phyloP scores from a whole-genome alignment of 2,113 vertebrate species.

The human (Homo sapiens) region DNA sequence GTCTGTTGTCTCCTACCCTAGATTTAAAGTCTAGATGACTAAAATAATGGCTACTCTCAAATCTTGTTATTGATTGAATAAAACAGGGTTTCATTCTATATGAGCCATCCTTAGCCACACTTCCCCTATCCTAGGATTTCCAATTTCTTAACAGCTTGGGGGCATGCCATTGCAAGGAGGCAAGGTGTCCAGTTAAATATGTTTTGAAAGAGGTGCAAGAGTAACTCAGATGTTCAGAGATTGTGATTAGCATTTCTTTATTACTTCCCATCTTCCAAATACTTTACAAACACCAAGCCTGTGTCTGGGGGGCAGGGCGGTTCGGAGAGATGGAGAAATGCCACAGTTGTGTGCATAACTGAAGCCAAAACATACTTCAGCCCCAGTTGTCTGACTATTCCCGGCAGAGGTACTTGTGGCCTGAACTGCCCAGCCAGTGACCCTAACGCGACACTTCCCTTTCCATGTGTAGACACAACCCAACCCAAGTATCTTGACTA shows the following conservation, averaged over 20 bases:
- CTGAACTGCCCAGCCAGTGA: neutral
- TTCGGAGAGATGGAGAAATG: constrained; percentile 36
- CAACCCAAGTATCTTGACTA: neutral
- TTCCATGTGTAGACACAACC: neutral
- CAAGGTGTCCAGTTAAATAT: constrained; percentile 23
- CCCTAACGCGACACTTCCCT: constrained; percentile 26
- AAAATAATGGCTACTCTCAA: neutral
- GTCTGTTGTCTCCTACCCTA: neutral
- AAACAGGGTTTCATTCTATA: neutral
- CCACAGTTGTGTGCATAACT: constrained; percentile 54
- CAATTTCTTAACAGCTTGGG: constrained; percentile 1
- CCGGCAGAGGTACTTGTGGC: constrained; percentile 52
- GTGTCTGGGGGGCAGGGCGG: neutral
- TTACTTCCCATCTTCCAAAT: constrained; percentile 45
- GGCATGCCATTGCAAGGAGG: neutral
- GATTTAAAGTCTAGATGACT: neutral
- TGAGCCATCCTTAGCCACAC: neutral
- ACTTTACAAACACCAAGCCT: constrained; percentile 13
- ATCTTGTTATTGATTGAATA: neutral
- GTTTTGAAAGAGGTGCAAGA: neutral
- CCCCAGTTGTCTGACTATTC: constrained; percentile 35
- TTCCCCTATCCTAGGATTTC: neutral
- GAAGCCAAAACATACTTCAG: constrained; percentile 63
- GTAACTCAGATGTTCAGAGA: neutral
- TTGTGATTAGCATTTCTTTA: constrained; percentile 12